Percentiles rank a stretch among this genome's conserved stretches.
phyloP scores from a whole-genome alignment of 2,113 vertebrate genomes.

The Ramphastos sulfuratus region DNA sequence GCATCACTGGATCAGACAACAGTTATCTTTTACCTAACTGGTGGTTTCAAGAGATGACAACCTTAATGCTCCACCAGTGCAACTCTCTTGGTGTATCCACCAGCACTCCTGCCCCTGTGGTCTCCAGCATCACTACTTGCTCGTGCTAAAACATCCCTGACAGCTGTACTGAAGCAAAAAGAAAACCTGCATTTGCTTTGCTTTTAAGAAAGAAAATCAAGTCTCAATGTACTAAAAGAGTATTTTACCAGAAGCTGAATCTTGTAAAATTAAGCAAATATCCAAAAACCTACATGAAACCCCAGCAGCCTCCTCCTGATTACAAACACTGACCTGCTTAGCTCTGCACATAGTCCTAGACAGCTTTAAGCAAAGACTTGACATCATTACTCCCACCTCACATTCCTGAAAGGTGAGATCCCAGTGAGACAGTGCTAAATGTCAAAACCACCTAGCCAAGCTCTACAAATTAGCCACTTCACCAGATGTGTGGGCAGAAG shows the following conservation, averaged over 20 bases:
- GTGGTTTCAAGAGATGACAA: not conserved
- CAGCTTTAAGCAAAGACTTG: not conserved
- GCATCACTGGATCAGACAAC: not conserved
- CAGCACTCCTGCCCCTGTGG: not conserved
- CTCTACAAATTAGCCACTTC: not conserved
- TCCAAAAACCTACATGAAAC: rapidly evolving
- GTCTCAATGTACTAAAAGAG: not conserved
- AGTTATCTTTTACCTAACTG: not conserved
- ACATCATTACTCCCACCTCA: not conserved
- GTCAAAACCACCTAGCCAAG: not conserved
- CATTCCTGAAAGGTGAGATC: not conserved
- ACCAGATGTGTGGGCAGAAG: not conserved
- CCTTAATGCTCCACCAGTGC: not conserved
- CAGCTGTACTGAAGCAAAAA: not conserved
- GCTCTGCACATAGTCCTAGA: not conserved
- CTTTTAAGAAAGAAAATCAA: not conserved
- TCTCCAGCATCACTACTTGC: not conserved
- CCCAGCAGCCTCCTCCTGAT: not conserved
- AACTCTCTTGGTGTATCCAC: not conserved
- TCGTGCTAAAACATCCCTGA: not conserved
- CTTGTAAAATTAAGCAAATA: not conserved
- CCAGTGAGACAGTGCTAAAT: not conserved
- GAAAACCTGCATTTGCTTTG: not conserved
- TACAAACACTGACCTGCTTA: not conserved
- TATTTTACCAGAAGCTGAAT: not conserved